Conservation (phyloP, 2,888 invertebrate genomes). For the Poecilus cupreus region DNA sequence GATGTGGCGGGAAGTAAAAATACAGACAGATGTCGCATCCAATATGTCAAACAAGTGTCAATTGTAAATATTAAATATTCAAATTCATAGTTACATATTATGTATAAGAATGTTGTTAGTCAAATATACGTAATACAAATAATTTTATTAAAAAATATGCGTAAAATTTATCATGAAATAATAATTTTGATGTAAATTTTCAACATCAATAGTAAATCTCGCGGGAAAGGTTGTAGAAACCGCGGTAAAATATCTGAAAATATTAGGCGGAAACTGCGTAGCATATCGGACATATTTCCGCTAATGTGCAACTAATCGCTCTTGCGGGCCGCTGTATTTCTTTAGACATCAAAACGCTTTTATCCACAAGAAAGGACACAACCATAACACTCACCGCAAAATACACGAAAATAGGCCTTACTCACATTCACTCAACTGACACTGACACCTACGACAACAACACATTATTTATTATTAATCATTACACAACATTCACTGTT, state of each 20-base stretch:
- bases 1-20: no score
- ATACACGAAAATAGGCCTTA: not conserved
- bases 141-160: no score
- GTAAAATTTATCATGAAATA: no score
- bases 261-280: not conserved
- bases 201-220: no score
- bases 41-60: no score
- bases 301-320: constrained; percentile 39
- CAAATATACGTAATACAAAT: no score
- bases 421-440: no score
- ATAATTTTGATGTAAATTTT: no score
- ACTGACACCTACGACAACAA: not conserved
- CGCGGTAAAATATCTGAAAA: not conserved
- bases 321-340: constrained; percentile 13
- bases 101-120: no score
- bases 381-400: not conserved
- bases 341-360: constrained; percentile 40
- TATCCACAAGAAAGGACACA: constrained; percentile 7
- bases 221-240: not conserved
- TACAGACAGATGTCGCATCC: no score
- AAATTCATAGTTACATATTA: no score
- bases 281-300: constrained; percentile 7
- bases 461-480: constrained; percentile 18
- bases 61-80: no score
- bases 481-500: not conserved